Conservation (phyloP, 2,888 invertebrate species). For the Andrena chrysosceles region DNA sequence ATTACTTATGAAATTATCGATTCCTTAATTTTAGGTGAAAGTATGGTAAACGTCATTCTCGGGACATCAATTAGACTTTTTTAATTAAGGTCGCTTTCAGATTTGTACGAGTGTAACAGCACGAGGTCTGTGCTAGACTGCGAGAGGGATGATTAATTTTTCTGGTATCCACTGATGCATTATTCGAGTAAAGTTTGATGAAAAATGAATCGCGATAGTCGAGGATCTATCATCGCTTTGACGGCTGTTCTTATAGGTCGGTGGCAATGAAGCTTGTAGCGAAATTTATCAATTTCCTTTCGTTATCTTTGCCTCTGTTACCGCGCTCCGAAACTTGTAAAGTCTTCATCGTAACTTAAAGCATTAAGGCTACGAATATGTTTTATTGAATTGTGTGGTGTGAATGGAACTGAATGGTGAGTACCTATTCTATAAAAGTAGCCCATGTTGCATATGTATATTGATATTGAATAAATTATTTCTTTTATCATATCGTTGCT, state of each 20-base stretch:
- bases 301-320: not conserved
- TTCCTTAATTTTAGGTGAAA: not conserved
- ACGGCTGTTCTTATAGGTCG: slow-evolving; percentile 16
- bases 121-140: not conserved
- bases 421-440: not conserved
- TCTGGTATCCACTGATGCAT: slow-evolving; percentile 7
- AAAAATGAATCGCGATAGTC: slow-evolving; percentile 35
- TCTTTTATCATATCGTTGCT: too few species aligned
- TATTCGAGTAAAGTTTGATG: slow-evolving; percentile 26
- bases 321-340: not conserved
- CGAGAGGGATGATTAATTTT: slow-evolving; percentile 30
- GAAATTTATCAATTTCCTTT: slow-evolving; percentile 22
- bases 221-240: slow-evolving; percentile 42
- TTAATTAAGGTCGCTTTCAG: not conserved
- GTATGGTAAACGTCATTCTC: not conserved
- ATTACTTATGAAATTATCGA: not conserved
- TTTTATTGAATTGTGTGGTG: slow-evolving; percentile 7
- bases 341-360: not conserved
- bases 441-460: not conserved
- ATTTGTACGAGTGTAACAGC: not conserved
- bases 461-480: not conserved
- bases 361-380: not conserved
- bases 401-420: not conserved
- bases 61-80: not conserved
- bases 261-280: slow-evolving; percentile 11